Evolutionary conservation across 2,888 invertebrate species (phyloP), one percentile per base, ranked within the genome.

Genomic region (Meiosimyza platycephala): DNA sequence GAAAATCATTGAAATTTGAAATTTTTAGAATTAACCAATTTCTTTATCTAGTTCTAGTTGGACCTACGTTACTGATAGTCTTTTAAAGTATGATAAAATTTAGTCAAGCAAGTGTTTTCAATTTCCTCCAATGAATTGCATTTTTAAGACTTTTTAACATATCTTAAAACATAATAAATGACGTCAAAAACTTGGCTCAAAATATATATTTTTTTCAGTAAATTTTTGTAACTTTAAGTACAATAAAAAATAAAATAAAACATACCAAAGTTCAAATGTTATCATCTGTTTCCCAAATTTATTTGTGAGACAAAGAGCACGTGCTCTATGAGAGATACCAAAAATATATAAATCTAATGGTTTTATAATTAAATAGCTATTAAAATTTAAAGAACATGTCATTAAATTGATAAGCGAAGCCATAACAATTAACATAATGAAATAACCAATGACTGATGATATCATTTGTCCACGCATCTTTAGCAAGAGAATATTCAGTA

Each of bases 311-410:
- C 6, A 22, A 12, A 4, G 9, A 55, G 55, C 55, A 55, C 28
- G 55, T 18, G 18, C 28, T 55, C 28, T 6, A 18, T 57, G 9
- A 33, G 16, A 51, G 48, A 59, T 47, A 52, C 47, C 16, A 62
- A 75, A 78, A 76, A 76, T 67, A 78, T 72, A 78, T 78, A 78
- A 77, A 78, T 77, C 78, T 59, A 74, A 33, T 68, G 68, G 51
- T 16, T 54, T 80, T 81, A 80, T 82, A 83, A 83, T 83, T 82
- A 79, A 79, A 79, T 47, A 73, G 64, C 64, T 73, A 81, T 83
- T 80, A 76, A 78, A 78, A 78, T 75, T 72, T 72, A 70, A 74
- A 67, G 63, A 66, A 75, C 78, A 78, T 76, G 77, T 71, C 76
- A 78, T 76, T 73, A 75, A 74, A 71, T 71, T 76, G 76, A 73